Conservation (phyloP, 2,888 invertebrate genomes). For the Melinopterus prodromus region DNA sequence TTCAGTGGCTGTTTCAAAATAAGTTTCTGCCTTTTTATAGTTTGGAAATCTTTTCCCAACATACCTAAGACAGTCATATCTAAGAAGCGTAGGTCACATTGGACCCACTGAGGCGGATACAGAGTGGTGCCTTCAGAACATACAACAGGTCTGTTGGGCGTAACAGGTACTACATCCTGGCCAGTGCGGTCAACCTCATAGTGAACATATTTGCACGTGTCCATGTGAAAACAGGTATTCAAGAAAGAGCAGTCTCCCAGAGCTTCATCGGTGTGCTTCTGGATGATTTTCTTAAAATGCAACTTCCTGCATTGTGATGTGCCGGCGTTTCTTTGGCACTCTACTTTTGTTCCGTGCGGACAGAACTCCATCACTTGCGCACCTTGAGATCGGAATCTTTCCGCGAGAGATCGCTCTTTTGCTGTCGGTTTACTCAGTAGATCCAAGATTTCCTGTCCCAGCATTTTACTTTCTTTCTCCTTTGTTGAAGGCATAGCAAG, state of each 20-base stretch:
- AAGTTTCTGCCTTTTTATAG: too few species aligned
- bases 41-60: not conserved
- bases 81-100: slow-evolving; percentile 91
- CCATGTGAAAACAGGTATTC: slow-evolving; percentile 99
- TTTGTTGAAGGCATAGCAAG: slow-evolving; percentile 93
- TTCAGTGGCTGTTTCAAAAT: too few species aligned
- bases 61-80: slow-evolving; percentile 88
- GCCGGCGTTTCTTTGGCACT: slow-evolving; percentile 72
- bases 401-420: slow-evolving; percentile 93
- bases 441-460: slow-evolving; percentile 95
- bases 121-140: slow-evolving; percentile 68
- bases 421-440: slow-evolving; percentile 94
- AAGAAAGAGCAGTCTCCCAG: slow-evolving; percentile 97
- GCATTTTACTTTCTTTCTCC: slow-evolving; percentile 94
- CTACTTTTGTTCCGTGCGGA: slow-evolving; percentile 91
- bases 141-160: slow-evolving; percentile 49
- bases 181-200: slow-evolving; percentile 91
- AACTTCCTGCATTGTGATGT: slow-evolving; percentile 80
- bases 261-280: slow-evolving; percentile 92
- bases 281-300: slow-evolving; percentile 97
- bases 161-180: slow-evolving; percentile 54
- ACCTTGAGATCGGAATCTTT: slow-evolving; percentile 95
- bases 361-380: slow-evolving; percentile 96
- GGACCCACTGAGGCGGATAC: slow-evolving; percentile 95
- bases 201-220: slow-evolving; percentile 98